Percentiles rank a stretch among this genome's conserved stretches.
Conservation (phyloP, 2,797 vertebrate genomes). For the Urosaurus nigricauda region DNA sequence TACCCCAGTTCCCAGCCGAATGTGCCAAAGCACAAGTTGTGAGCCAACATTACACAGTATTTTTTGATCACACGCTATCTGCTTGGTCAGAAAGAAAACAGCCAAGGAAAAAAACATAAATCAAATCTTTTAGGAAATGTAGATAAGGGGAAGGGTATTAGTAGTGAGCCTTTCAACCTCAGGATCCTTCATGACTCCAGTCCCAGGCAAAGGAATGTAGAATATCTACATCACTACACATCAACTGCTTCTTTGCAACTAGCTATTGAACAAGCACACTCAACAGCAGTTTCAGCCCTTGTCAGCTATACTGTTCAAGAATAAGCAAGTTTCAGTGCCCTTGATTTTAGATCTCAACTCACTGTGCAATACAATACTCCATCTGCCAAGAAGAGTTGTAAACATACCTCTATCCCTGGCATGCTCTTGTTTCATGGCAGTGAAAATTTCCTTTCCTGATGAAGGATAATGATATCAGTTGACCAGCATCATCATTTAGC, state of each 20-base stretch:
- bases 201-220: background rate
- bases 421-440: conserved; percentile 8
- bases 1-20: background rate
- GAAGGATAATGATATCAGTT: background rate
- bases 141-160: background rate
- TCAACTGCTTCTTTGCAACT: background rate
- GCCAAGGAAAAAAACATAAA: background rate
- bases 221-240: background rate
- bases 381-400: background rate
- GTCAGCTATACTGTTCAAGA: background rate
- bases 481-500: background rate
- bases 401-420: background rate
- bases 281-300: background rate
- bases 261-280: background rate
- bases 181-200: background rate
- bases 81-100: conserved; percentile 14
- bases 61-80: conserved; percentile 17
- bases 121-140: background rate
- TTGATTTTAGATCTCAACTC: background rate
- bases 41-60: background rate
- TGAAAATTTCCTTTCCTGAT: background rate
- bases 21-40: background rate
- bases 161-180: background rate
- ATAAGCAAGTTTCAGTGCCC: background rate
- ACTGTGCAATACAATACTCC: background rate